Evolutionary conservation across 2,888 invertebrate genomes (phyloP).

Genomic region (Xanthorhoe designata): DNA sequence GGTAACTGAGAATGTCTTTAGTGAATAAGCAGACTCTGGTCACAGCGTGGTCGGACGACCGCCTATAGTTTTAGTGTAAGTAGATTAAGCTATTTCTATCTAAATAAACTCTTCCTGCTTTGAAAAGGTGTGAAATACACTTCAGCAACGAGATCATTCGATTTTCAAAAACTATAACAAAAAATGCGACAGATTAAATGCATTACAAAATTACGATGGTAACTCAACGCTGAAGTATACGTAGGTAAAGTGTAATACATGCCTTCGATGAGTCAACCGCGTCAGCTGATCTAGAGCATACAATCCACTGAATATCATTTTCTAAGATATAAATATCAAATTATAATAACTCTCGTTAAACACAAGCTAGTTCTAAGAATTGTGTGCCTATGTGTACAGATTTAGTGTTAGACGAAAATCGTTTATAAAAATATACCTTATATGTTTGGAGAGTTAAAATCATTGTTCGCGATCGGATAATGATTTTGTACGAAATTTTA

Average conservation of each 20-base stretch:
- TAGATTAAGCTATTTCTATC: slow-evolving; percentile 41
- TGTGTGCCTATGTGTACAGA: slow-evolving; percentile 84
- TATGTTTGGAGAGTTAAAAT: slow-evolving; percentile 41
- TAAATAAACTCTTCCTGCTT: slow-evolving; percentile 12
- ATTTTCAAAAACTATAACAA: no score
- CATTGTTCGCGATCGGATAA: slow-evolving; percentile 46
- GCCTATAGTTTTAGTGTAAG: slow-evolving; percentile 77
- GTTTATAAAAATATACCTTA: slow-evolving; percentile 46
- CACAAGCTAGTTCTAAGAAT: slow-evolving; percentile 72
- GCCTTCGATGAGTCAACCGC: slow-evolving; percentile 25
- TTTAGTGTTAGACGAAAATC: slow-evolving; percentile 59
- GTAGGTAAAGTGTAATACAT: background rate
- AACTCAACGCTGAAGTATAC: slow-evolving; percentile 6
- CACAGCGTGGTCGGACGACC: slow-evolving; percentile 77
- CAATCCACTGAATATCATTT: slow-evolving; percentile 11
- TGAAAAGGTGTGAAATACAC: background rate
- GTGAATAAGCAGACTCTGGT: slow-evolving; percentile 71
- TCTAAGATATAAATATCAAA: slow-evolving; percentile 15
- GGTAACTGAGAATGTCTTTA: slow-evolving; percentile 44
- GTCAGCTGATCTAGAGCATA: slow-evolving; percentile 22
- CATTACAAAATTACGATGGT: background rate
- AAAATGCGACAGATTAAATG: no score
- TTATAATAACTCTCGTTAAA: slow-evolving; percentile 18
- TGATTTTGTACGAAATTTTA: slow-evolving; percentile 50
- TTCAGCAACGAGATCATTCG: background rate